Percentiles rank a stretch among this genome's conserved stretches.
These are phyloP conservation scores for Drosophila villosipedis DNA, from an alignment of 2,888 invertebrate species.

Conservation along the genomic window DNA sequence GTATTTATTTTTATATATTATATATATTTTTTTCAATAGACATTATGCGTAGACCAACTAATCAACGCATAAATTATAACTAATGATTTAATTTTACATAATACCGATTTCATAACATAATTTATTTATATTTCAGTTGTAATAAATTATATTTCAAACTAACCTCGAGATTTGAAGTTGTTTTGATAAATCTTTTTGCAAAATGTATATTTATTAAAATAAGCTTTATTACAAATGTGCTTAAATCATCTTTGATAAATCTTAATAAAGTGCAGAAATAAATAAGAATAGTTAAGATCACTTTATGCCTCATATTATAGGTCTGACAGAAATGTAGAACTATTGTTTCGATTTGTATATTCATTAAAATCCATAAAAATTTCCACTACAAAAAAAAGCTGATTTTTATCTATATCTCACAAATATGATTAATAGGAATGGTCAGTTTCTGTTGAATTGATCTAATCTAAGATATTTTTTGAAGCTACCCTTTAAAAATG, in stretches of 20 bases:
- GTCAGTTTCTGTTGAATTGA: constrained; percentile 19
- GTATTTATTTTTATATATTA: not conserved
- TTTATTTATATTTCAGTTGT: not conserved
- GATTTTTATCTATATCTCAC: not conserved
- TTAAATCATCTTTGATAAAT: not conserved
- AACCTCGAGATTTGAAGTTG: not conserved
- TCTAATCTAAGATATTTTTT: constrained; percentile 2
- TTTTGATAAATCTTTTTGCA: not conserved
- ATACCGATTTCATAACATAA: no score
- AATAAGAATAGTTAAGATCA: not conserved
- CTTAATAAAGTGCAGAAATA: not conserved
- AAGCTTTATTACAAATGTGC: not conserved
- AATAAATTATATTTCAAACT: not conserved
- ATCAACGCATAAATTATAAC: not conserved
- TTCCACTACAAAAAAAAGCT: not conserved
- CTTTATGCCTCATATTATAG: not conserved
- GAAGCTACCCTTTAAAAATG: constrained; percentile 24
- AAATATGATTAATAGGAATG: constrained; percentile 1
- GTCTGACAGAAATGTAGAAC: not conserved
- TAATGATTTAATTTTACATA: not conserved
- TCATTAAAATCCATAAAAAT: not conserved
- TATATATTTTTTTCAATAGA: not conserved
- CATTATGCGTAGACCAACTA: not conserved
- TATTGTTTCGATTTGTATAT: not conserved
- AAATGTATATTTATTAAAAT: not conserved